Base-by-base conservation (phyloP, 2,113 vertebrate species). In the Falcunculus frontatus region DNA sequence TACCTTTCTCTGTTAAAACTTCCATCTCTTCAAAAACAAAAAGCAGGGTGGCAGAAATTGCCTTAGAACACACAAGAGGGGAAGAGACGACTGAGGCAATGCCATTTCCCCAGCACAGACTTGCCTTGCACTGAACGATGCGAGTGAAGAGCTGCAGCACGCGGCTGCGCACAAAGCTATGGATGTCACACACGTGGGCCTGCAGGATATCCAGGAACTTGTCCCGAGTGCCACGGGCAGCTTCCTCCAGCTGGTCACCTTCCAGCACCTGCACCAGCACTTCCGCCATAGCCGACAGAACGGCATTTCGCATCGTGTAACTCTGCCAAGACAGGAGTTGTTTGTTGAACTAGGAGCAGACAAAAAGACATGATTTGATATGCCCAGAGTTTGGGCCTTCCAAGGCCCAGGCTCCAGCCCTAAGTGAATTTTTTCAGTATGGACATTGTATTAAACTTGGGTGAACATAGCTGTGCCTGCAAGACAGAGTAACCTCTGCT, bases 131-230 rank as follows among this genome's bases (percentile, higher is more conserved):
- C 96, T 98, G 99, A 81, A 99, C 99, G 0, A 99, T 98, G 15
- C 98, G 98, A 4, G 98, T 97, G 92, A 98, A 99, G 56, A 99
- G 98, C 86, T 99, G 99, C 74, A 99, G 95, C 84, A 99, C 99
- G 0, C 99, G 98, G 26, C 98, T 98, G 75, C 99, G 97, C 37
- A 99, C 99, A 5, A 99, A 98, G 15, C 99, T 97, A 20, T 98
- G 97, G 9, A 98, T 64, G 42, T 99, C 99, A 7, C 99, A 98
- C 52, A 98, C 42, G 9, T 99, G 99, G 52, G 98, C 98, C 89
- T 99, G 99, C 82, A 99, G 95, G 2, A 97, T 98, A 29, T 98
- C 98, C 78, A 99, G 97, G 96, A 99, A 99, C 70, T 99, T 98
- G 95, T 99, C 99, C 32, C 99, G 97, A 73, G 98, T 99, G 2